Conservation (phyloP, 1,140 invertebrate genomes). For the Heliconius himera region DNA sequence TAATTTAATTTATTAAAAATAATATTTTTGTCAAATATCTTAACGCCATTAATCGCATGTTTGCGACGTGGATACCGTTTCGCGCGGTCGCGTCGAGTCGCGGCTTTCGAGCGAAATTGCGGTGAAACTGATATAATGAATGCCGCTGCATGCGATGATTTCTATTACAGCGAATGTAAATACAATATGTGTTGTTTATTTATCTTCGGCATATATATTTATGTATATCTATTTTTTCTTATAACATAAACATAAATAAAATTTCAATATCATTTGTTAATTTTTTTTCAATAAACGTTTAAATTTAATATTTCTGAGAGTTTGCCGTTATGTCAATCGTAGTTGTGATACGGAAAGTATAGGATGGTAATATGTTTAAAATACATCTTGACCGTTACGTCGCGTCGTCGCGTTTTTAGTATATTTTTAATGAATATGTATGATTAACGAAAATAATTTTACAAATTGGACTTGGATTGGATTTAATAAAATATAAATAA, state of each 20-base stretch:
- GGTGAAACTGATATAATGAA: constrained; percentile 73
- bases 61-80: constrained; percentile 66
- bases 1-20: constrained; percentile 62
- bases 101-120: constrained; percentile 73
- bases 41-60: constrained; percentile 72
- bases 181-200: constrained; percentile 14
- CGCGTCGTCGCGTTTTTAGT: constrained; percentile 56
- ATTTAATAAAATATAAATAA: background rate
- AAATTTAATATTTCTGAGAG: constrained; percentile 9
- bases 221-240: too few species aligned
- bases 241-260: too few species aligned
- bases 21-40: constrained; percentile 65
- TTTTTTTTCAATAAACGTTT: background rate
- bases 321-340: constrained; percentile 24
- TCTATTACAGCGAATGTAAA: constrained; percentile 39
- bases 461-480: background rate
- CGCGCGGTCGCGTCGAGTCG: constrained; percentile 61
- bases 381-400: constrained; percentile 62
- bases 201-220: background rate
- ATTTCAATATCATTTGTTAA: background rate
- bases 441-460: background rate
- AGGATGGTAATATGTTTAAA: constrained; percentile 57
- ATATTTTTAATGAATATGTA: constrained; percentile 55
- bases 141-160: constrained; percentile 45
- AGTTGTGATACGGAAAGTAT: constrained; percentile 42